A percentile compares a stretch with the other conserved stretches of the same genome.
These are phyloP conservation scores for Drosophila nebulosa DNA, from an alignment of 1,140 invertebrate genomes.

Conservation along the genomic window DNA sequence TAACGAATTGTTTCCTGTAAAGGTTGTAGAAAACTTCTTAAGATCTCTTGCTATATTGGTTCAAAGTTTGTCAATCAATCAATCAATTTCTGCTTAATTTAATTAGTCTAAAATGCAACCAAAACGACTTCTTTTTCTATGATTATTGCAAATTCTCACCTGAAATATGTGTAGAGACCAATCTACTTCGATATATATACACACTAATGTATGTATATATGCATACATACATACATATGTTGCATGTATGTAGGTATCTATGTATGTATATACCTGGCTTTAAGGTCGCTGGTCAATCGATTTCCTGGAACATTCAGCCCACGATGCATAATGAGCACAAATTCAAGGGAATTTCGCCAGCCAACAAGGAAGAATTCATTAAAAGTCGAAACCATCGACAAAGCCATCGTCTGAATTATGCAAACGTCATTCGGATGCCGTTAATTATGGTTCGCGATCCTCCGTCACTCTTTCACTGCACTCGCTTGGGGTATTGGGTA, in stretches of 20 bases:
- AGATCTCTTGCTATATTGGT: too few species aligned
- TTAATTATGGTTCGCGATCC: conserved; percentile 43
- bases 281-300: conserved; percentile 24
- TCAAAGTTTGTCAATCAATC: too few species aligned
- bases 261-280: neutral
- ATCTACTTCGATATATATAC: neutral
- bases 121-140: neutral
- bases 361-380: conserved; percentile 36
- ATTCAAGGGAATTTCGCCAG: conserved; percentile 54
- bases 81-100: too few species aligned
- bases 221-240: neutral
- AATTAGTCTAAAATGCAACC: too few species aligned
- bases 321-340: conserved; percentile 68
- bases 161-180: neutral
- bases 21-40: too few species aligned
- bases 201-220: neutral
- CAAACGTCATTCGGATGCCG: conserved; percentile 58
- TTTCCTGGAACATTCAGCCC: conserved; percentile 56
- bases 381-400: conserved; percentile 20
- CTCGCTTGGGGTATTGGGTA: neutral
- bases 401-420: conserved; percentile 36
- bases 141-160: neutral
- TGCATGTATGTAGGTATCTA: neutral
- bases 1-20: too few species aligned
- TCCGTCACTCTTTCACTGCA: neutral